Percentiles rank a stretch among this genome's conserved stretches.
phyloP scores from a whole-genome alignment of 2,888 invertebrate genomes.

The Sipunculus nudus region DNA sequence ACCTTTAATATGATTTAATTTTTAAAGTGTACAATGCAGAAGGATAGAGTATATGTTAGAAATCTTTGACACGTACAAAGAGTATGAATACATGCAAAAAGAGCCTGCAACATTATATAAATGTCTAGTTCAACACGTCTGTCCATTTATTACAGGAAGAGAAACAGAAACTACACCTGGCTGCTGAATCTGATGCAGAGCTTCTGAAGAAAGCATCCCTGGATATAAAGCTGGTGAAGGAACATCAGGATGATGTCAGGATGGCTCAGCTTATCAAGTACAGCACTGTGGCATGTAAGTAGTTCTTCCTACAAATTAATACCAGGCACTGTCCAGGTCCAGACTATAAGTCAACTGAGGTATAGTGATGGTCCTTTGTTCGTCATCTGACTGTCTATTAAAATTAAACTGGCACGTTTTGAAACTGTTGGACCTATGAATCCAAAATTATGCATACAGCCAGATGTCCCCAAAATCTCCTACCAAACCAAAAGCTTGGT shows the following conservation, averaged over 20 bases:
- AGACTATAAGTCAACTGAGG: neutral
- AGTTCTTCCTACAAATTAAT: neutral
- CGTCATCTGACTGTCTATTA: neutral
- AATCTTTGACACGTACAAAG: too few relatives aligned
- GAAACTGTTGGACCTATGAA: too few relatives aligned
- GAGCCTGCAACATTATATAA: too few relatives aligned
- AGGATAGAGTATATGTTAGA: too few relatives aligned
- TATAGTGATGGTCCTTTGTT: neutral
- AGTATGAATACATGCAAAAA: too few relatives aligned
- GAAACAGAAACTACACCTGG: slow-evolving; percentile 79
- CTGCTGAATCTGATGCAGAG: slow-evolving; percentile 75
- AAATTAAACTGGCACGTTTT: too few relatives aligned
- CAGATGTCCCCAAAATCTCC: too few relatives aligned
- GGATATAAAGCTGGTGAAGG: slow-evolving; percentile 80
- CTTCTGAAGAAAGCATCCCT: slow-evolving; percentile 81
- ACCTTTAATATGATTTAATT: too few relatives aligned
- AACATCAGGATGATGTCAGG: slow-evolving; percentile 81
- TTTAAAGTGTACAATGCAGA: too few relatives aligned
- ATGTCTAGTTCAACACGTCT: neutral
- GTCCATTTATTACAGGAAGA: slow-evolving; percentile 70
- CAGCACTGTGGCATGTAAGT: slow-evolving; percentile 25
- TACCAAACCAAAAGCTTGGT: too few relatives aligned
- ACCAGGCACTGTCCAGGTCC: neutral
- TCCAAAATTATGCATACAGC: too few relatives aligned
- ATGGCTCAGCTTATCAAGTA: slow-evolving; percentile 71